These are phyloP conservation scores for Malurus melanocephalus DNA, from an alignment of 2,113 vertebrate genomes.

Conservation along the genomic window DNA sequence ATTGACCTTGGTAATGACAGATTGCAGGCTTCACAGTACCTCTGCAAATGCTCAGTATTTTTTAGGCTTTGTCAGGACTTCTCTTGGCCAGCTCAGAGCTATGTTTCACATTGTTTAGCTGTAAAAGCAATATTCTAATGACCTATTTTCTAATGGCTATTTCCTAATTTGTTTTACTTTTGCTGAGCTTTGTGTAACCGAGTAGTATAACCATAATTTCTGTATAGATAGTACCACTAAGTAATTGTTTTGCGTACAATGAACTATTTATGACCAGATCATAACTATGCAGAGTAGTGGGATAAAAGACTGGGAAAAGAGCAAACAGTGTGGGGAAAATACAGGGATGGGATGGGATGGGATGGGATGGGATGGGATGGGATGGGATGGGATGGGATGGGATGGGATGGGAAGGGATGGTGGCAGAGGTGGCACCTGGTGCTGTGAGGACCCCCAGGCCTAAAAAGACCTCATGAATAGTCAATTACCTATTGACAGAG, in stretches of 20 bases:
- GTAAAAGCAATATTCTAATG: constrained; percentile 6
- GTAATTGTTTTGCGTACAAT: neutral
- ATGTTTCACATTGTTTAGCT: neutral
- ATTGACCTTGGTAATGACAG: neutral
- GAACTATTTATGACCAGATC: neutral
- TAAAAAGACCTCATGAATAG: neutral
- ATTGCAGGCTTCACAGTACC: neutral
- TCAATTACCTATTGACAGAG: neutral
- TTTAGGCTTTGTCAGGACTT: neutral
- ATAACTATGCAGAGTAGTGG: neutral
- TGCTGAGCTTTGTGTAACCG: neutral
- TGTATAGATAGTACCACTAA: neutral
- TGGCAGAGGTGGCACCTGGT: neutral
- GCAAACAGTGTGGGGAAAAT: neutral
- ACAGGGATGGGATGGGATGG: too few species aligned
- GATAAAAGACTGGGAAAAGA: neutral
- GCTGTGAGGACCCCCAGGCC: neutral
- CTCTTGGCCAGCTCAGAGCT: neutral
- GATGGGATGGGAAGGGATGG: neutral
- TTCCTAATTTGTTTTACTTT: neutral
- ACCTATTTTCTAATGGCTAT: neutral
- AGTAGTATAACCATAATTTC: neutral
- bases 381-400: too few species aligned
- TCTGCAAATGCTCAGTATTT: neutral
- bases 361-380: too few species aligned